Conservation (phyloP, 2,888 invertebrate species). For the Steinernema scapterisci region DNA sequence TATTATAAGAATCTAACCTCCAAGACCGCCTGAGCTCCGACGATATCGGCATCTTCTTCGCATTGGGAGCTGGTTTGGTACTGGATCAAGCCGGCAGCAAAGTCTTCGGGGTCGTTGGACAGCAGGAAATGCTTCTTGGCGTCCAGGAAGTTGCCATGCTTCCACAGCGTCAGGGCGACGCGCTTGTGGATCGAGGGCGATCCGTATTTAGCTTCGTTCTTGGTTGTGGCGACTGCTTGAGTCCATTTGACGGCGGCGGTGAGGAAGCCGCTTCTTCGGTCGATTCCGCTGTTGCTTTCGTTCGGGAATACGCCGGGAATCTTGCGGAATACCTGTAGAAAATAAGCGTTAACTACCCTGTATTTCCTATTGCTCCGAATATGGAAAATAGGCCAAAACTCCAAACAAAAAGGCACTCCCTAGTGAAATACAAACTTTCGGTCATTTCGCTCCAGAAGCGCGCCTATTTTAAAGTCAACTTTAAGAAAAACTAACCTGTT, state of each 20-base stretch:
- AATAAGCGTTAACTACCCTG: no score
- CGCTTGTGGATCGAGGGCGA: not conserved
- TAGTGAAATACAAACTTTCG: no score
- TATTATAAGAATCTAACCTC: not conserved
- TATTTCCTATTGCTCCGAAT: no score
- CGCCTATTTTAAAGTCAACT: no score
- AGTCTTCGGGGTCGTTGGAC: slow-evolving; percentile 3
- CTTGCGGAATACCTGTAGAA: slow-evolving; percentile 36
- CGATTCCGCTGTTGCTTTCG: not conserved
- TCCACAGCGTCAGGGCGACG: not conserved
- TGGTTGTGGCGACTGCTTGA: not conserved
- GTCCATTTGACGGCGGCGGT: slow-evolving; percentile 37
- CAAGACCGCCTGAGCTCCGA: not conserved
- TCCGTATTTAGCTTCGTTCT: not conserved
- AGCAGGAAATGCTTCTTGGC: slow-evolving; percentile 17
- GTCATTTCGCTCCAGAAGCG: no score
- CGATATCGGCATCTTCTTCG: not conserved
- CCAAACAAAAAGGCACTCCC: no score
- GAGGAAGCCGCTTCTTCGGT: slow-evolving; percentile 34
- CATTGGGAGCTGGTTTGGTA: not conserved
- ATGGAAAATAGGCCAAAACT: no score
- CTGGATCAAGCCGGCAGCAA: not conserved
- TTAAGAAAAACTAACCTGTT: slow-evolving; percentile 5
- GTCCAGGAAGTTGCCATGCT: slow-evolving; percentile 14
- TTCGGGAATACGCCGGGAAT: slow-evolving; percentile 28